Evolutionary conservation across 2,888 invertebrate genomes (phyloP), one percentile per base, ranked within the genome.

Genomic region (Spisula subtruncata): DNA sequence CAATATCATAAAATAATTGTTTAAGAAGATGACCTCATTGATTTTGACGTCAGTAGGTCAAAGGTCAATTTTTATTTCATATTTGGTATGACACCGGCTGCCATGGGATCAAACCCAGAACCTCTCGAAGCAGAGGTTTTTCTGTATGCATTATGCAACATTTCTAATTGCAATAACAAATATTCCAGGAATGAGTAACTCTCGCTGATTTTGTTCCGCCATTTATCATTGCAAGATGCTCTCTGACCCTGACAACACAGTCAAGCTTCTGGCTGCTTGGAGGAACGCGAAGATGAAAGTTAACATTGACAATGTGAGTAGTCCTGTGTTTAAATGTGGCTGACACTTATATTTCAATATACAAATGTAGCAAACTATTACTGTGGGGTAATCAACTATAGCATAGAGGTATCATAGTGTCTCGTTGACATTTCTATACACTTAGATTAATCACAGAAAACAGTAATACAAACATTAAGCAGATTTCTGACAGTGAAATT

Each of bases 181-280:
- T 60, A 25, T 60, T 60, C 60, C 10, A 6, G 60, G 25, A 25
- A 60, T 60, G 25, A 60, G 60, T 25, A 60, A 25, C 8, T 60
- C 0, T 6, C 18, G 25, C 60, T 60, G 8, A n/a, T 75, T 5
- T 12, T 75, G 32, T 32, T 75, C 35, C 32, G 35, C 75, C 75
- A 75, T 75, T 75, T 35, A 75, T 75, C 75, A 75, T 8, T 14
- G 35, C 75, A 75, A 75, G 75, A 32, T 8, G 16, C 75, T 75
- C 75, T 32, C 8, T 75, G 75, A 75, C 75, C 75, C 35, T 75
- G 75, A 35, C 4, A 29, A 32, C 16, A 71, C 32, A 32, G 29
- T 71, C 71, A 71, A 71, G 71, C 75, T 75, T 75, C 75, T 75
- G 32, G 75, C 32, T 35, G 32, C 14, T 25, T 66, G 60, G 60